Evolutionary conservation across 2,888 invertebrate genomes (phyloP).

Genomic region (Hydraecia micacea): DNA sequence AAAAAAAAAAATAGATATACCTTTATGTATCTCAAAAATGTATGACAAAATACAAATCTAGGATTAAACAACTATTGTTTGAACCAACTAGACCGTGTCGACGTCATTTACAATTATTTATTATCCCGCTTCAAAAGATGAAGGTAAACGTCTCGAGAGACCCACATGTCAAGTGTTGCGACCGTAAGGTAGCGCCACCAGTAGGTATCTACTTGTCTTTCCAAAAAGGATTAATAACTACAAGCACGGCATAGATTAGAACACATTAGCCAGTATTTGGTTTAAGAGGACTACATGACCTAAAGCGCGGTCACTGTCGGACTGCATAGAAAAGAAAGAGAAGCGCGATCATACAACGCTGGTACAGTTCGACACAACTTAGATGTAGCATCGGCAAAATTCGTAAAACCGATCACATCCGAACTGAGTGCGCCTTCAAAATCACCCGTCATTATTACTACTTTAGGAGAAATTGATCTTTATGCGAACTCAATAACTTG

Average conservation of each 20-base stretch:
- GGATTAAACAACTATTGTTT: conserved; percentile 18
- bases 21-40: too few species aligned
- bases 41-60: neutral
- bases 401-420: too few species aligned
- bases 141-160: conserved; percentile 40
- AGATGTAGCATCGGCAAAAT: too few species aligned
- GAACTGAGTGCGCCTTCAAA: too few species aligned
- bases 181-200: conserved; percentile 35
- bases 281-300: too few species aligned
- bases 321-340: too few species aligned
- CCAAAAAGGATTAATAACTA: conserved; percentile 15
- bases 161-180: conserved; percentile 29
- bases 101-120: conserved; percentile 23
- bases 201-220: neutral
- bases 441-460: too few species aligned
- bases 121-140: conserved; percentile 32
- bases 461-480: too few species aligned
- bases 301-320: too few species aligned
- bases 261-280: neutral
- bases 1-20: neutral
- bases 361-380: too few species aligned
- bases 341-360: too few species aligned
- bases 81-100: conserved; percentile 22
- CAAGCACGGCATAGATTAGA: neutral
- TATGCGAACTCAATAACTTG: too few species aligned